phyloP scores from a whole-genome alignment of 2,888 invertebrate species.

The Enoplolaimus lenunculus region DNA sequence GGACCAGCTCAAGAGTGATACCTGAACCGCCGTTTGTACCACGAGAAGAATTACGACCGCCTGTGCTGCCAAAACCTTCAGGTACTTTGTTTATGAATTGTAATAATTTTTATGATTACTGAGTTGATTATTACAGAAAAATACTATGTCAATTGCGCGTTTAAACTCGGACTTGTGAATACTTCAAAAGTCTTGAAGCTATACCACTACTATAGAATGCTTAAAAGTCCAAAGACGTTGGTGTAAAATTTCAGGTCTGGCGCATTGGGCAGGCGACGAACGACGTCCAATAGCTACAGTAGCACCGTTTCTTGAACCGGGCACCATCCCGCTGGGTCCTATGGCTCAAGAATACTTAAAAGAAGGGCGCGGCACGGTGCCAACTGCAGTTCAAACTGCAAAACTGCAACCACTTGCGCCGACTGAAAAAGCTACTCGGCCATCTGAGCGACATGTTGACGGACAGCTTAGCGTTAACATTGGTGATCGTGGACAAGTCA shows the following conservation, averaged over 20 bases:
- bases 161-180: too few relatives aligned
- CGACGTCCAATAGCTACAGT: background rate
- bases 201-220: too few relatives aligned
- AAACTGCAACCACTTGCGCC: background rate
- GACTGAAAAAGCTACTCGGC: too few relatives aligned
- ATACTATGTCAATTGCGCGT: too few relatives aligned
- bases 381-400: background rate
- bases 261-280: background rate
- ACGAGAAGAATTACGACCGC: background rate
- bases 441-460: background rate
- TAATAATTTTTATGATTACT: too few relatives aligned
- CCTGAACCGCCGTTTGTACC: background rate
- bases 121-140: too few relatives aligned
- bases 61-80: background rate
- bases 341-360: background rate
- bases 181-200: too few relatives aligned
- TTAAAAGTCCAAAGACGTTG: too few relatives aligned
- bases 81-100: too few relatives aligned
- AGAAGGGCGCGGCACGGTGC: background rate
- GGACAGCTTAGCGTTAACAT: background rate
- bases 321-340: background rate
- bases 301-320: background rate
- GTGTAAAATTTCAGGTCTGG: too few relatives aligned
- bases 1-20: background rate
- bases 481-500: background rate